These are phyloP conservation scores for Trichogramma dendrolimi DNA, from an alignment of 2,888 invertebrate species.

Conservation along the genomic window DNA sequence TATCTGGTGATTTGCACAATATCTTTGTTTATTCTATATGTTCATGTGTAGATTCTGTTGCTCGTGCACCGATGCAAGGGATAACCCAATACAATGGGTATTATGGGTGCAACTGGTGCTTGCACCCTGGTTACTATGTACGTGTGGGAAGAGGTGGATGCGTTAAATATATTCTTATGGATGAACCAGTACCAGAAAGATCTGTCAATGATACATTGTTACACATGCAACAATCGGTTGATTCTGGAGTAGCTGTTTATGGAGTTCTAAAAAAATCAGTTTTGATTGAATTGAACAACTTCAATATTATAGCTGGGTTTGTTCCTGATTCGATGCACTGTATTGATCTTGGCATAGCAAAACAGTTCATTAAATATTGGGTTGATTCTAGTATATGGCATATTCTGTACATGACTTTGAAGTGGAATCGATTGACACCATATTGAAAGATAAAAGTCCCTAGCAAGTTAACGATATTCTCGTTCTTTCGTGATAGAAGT, in stretches of 20 bases:
- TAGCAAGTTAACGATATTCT: slow-evolving; percentile 12
- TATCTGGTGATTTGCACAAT: not conserved
- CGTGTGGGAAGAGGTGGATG: slow-evolving; percentile 4
- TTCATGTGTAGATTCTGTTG: slow-evolving; percentile 4
- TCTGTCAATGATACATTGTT: slow-evolving; percentile 8
- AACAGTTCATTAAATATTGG: slow-evolving; percentile 5
- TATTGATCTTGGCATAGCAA: slow-evolving; percentile 1
- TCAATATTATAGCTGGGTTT: slow-evolving; percentile 15
- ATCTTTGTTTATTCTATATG: slow-evolving; percentile 8
- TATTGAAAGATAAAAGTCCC: slow-evolving; percentile 12
- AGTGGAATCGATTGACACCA: not conserved
- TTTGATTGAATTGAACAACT: slow-evolving; percentile 9
- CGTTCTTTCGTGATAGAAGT: slow-evolving; percentile 17
- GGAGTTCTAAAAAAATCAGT: slow-evolving; percentile 9
- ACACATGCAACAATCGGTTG: slow-evolving; percentile 8
- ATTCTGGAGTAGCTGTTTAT: slow-evolving; percentile 1
- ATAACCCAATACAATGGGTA: slow-evolving; percentile 11
- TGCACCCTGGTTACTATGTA: slow-evolving; percentile 10
- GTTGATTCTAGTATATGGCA: not conserved
- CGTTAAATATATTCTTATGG: slow-evolving; percentile 11
- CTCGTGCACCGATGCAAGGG: slow-evolving; percentile 14
- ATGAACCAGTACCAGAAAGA: not conserved
- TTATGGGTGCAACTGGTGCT: slow-evolving; percentile 8
- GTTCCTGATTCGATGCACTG: slow-evolving; percentile 16
- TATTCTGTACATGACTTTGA: slow-evolving; percentile 5